Evolutionary conservation across 2,113 vertebrate genomes (phyloP), one percentile per base, ranked within the genome.

Genomic region (Verasper variegatus): DNA sequence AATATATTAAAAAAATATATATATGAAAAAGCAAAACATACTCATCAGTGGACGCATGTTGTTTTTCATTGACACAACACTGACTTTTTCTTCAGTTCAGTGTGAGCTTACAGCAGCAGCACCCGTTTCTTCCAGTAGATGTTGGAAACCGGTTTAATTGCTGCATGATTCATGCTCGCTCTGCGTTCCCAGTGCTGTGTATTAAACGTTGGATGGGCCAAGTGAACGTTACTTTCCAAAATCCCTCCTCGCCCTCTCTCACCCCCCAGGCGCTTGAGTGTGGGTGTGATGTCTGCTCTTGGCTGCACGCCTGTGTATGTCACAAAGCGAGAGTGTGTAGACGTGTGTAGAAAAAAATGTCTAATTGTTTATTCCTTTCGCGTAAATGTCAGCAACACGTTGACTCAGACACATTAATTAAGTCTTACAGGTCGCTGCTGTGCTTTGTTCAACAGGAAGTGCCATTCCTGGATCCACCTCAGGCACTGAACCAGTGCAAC

Each of bases 151-250:
- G 6, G 69, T 83, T 88, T 86, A 84, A 88, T 85, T 85, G 76
- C 68, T 20, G 37, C 59, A 88, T 91, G 89, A 92, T 78, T 92
- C 87, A 90, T 71, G 69, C 76, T 85, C 84, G 71, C 84, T 81
- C 47, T 76, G 72, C 74, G 81, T 82, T 89, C 76, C 71, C 82
- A 82, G 71, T 65, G 64, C 79, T 75, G 75, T 68, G 60, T 69
- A 77, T 87, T 79, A 89, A 90, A 86, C 85, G 81, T 78, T 84
- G 89, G 72, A 83, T 21, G 49, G 27, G 81, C 80, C 82, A 78
- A 86, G 81, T 69, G 85, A 83, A 83, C 76, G 76, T 86, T 82
- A 78, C 51, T 88, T 85, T 86, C 88, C 81, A 82, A 79, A 80
- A 78, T 73, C 70, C 55, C 72, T 77, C 65, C 65, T 69, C 54